These are phyloP conservation scores for Lasius fuliginosus DNA, from an alignment of 2,888 invertebrate species.

Conservation along the genomic window DNA sequence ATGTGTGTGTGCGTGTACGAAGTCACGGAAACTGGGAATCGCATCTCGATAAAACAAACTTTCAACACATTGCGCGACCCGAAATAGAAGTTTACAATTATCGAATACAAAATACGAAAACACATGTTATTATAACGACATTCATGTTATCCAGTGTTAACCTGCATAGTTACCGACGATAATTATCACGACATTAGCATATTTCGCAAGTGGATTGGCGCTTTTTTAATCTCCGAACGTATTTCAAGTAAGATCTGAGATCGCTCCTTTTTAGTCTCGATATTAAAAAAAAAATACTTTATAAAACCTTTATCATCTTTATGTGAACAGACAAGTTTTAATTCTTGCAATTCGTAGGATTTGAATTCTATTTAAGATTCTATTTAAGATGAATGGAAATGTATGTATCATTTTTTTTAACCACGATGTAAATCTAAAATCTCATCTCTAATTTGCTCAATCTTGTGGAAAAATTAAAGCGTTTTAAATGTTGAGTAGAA, in stretches of 20 bases:
- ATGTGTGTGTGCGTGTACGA: not conserved
- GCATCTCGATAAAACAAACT: conserved; percentile 30
- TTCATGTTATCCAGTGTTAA: conserved; percentile 15
- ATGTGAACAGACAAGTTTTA: not conserved
- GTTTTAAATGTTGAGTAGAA: not conserved
- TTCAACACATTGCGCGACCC: too few relatives aligned
- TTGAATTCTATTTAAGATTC: not conserved
- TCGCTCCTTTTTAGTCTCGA: not conserved
- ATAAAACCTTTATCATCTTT: not conserved
- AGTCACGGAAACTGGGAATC: not conserved
- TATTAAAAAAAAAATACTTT: not conserved
- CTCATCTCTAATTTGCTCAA: not conserved
- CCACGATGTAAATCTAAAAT: not conserved
- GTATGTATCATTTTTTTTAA: not conserved
- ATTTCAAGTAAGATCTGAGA: not conserved
- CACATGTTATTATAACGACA: not conserved
- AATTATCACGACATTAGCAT: not conserved
- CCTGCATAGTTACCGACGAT: not conserved
- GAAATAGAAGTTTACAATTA: conserved; percentile 24
- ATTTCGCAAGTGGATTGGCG: not conserved
- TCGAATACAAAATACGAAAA: conserved; percentile 33
- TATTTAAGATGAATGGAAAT: not conserved
- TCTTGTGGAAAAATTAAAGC: not conserved
- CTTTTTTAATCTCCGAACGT: not conserved
- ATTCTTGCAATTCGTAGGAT: not conserved